Percentiles rank a stretch among this genome's conserved stretches.
Evolutionary conservation across 2,113 vertebrate species (phyloP).

Genomic region (Corydoras sp.): DNA sequence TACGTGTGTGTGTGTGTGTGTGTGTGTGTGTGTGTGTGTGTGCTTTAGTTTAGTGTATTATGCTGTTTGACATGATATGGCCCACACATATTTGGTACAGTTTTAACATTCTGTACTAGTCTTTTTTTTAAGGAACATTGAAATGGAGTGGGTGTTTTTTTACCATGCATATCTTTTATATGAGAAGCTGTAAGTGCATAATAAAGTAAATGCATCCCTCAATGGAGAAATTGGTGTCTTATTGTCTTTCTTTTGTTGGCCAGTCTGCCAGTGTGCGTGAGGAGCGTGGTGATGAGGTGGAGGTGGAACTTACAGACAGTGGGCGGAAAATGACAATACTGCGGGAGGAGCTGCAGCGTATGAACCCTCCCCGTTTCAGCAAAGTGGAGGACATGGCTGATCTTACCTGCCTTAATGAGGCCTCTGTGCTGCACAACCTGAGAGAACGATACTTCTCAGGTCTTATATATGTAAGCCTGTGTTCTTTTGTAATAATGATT

Average conservation of each 20-base stretch:
- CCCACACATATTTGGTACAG: slow-evolving; percentile 17
- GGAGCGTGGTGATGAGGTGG: slow-evolving; percentile 70
- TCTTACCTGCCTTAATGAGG: slow-evolving; percentile 76
- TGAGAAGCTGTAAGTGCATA: too few relatives aligned
- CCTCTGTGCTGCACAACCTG: slow-evolving; percentile 74
- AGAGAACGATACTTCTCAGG: slow-evolving; percentile 74
- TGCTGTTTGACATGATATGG: background rate
- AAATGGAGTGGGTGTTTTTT: too few relatives aligned
- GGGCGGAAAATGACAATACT: slow-evolving; percentile 62
- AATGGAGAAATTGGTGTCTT: too few relatives aligned
- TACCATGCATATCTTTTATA: too few relatives aligned
- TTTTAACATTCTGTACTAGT: background rate
- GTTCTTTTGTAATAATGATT: too few relatives aligned
- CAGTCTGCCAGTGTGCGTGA: slow-evolving; percentile 71
- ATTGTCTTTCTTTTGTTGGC: background rate
- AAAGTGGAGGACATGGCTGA: slow-evolving; percentile 80
- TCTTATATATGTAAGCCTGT: slow-evolving; percentile 66
- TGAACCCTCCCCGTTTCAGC: slow-evolving; percentile 76
- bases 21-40: slow-evolving; percentile 1
- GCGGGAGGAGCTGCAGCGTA: slow-evolving; percentile 72
- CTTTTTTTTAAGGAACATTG: too few relatives aligned
- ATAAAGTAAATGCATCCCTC: too few relatives aligned
- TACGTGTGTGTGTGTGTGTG: slow-evolving; percentile 26
- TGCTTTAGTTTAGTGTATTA: background rate
- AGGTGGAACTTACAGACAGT: slow-evolving; percentile 72